Evolutionary conservation across 2,797 vertebrate species (phyloP), one percentile per base, ranked within the genome.

Genomic region (Enteromius treurensis): DNA sequence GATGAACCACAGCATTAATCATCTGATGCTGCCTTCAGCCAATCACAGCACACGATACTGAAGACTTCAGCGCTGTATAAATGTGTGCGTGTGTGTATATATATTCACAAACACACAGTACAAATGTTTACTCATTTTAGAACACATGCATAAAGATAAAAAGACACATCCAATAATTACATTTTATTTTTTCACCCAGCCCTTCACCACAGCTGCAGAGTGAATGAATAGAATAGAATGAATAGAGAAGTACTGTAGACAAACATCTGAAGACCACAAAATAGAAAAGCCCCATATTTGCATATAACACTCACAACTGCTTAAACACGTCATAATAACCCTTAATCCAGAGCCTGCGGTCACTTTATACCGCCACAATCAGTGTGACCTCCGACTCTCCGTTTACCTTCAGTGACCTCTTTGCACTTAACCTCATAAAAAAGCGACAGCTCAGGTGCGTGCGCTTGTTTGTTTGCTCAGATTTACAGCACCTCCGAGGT

Each of bases 31-130:
- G 80, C 89, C 89, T 89, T 88, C 89, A 86, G 90, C 88, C 90
- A 90, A 93, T 94, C 93, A 94, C 91, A 90, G 88, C 87, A 81
- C 89, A 92, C 92, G 91, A 92, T 93, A 92, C 93, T 89, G 88
- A 87, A 83, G 88, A 93, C 93, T 93, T 40, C 40, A 40, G 40
- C 40, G 40, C 40, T 40, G 40, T 40, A 40, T 40, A 40, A 8
- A 40, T 8, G 37, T 93, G 40, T 42, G 40, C 10, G 42, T 45
- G 42, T 45, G 42, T 45, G 42, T 45, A 0, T 45, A 0, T 45
- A 2, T 42, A 2, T 42, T 5, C 37, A 40, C 6, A 40, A 1
- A 40, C 5, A 5, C 5, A 37, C 6, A n/a, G n/a, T n/a, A n/a
- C n/a, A n/a, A n/a, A n/a, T n/a, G n/a, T n/a, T n/a, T n/a, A n/a